Conservation (phyloP, 2,797 vertebrate species). For the Calcarius lapponicus region DNA sequence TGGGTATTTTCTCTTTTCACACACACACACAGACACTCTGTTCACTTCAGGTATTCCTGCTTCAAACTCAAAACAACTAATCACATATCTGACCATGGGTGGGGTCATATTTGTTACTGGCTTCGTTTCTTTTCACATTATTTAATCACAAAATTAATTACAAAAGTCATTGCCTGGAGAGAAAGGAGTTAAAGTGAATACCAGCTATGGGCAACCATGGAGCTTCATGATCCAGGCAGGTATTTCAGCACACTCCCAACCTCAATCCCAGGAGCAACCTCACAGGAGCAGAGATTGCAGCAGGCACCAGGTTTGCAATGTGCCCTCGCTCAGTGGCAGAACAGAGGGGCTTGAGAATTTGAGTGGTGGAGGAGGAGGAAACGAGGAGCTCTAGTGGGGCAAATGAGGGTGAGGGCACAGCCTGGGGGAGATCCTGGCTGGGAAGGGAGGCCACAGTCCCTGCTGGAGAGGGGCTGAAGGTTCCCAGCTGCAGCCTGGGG, state of each 20-base stretch:
- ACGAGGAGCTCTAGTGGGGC: neutral
- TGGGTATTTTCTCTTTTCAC: neutral
- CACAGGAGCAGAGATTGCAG: neutral
- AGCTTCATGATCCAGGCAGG: neutral
- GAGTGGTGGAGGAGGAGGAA: neutral
- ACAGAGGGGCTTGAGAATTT: neutral
- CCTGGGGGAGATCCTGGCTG: neutral
- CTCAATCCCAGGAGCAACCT: neutral
- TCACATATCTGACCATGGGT: neutral
- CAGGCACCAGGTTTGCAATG: rapidly evolving
- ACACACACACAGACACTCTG: neutral
- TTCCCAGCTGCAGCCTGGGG: neutral
- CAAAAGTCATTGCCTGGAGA: neutral
- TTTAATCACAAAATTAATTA: neutral
- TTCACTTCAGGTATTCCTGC: neutral
- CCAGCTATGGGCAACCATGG: neutral
- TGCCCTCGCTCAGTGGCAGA: rapidly evolving
- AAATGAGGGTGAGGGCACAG: neutral
- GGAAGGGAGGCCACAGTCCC: neutral
- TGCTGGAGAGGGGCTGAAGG: neutral
- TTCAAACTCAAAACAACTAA: neutral
- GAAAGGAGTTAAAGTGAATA: neutral
- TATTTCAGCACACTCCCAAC: neutral
- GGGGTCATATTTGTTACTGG: neutral
- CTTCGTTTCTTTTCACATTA: neutral